These are phyloP conservation scores for Rissa tridactyla DNA, from an alignment of 2,113 vertebrate species.

Conservation along the genomic window DNA sequence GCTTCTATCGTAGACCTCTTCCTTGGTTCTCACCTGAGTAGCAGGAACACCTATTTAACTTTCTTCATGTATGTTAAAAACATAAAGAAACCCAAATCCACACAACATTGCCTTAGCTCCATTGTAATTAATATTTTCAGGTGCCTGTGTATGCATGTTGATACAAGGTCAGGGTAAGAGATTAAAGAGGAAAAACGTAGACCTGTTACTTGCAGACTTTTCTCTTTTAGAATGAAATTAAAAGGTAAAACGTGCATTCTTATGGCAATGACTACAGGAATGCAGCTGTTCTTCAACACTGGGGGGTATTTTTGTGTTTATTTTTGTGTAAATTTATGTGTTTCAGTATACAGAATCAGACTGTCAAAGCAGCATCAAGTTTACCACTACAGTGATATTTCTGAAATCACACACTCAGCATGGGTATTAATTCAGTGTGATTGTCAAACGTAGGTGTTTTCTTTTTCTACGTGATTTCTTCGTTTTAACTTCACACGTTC, in stretches of 20 bases:
- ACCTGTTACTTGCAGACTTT: background rate
- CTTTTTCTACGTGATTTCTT: background rate
- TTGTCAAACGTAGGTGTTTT: background rate
- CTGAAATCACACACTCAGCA: background rate
- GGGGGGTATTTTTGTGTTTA: too few species aligned
- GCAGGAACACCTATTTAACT: background rate
- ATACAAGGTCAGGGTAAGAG: background rate
- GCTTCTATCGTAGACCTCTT: background rate
- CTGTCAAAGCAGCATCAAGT: background rate
- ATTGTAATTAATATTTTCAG: background rate
- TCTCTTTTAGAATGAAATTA: background rate
- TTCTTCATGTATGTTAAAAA: background rate
- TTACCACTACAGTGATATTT: background rate
- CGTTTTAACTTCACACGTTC: background rate
- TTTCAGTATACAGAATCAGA: background rate
- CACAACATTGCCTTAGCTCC: background rate
- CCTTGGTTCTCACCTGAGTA: background rate
- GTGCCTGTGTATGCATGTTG: background rate
- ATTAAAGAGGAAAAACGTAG: background rate
- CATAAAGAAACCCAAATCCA: background rate
- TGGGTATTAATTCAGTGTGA: background rate
- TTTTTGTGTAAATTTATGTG: background rate
- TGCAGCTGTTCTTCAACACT: background rate
- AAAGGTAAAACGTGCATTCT: background rate
- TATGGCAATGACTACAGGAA: background rate